Percentiles rank a stretch among this genome's conserved stretches.
These are phyloP conservation scores for Apamea anceps DNA, from an alignment of 2,888 invertebrate species.

Conservation along the genomic window DNA sequence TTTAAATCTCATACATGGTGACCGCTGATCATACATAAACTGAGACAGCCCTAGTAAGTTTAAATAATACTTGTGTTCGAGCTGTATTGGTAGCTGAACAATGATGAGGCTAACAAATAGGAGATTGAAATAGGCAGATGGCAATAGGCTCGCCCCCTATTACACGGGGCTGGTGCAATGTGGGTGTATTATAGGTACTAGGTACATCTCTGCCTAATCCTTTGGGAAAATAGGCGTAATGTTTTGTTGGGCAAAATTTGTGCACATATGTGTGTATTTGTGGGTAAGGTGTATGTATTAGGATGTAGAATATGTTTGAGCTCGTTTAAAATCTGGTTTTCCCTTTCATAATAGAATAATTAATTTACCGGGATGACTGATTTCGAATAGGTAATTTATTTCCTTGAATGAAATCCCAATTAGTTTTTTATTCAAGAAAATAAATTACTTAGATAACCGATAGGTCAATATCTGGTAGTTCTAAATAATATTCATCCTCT, in stretches of 20 bases:
- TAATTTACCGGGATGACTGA: constrained; percentile 27
- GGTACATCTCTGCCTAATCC: not conserved
- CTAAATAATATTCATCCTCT: not conserved
- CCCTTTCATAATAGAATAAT: constrained; percentile 16
- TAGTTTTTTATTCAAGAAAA: constrained; percentile 1
- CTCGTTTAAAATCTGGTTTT: constrained; percentile 19
- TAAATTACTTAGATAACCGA: not conserved
- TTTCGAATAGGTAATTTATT: constrained; percentile 17
- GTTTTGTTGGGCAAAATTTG: not conserved
- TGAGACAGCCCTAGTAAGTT: not conserved
- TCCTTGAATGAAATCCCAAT: constrained; percentile 37
- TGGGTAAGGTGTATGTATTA: too few relatives aligned
- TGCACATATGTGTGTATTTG: not conserved
- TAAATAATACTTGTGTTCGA: not conserved
- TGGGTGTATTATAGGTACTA: not conserved
- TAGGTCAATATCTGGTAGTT: not conserved
- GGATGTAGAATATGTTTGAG: too few relatives aligned
- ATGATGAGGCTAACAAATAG: not conserved
- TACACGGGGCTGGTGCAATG: not conserved
- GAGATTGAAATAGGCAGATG: not conserved
- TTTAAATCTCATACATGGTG: too few relatives aligned
- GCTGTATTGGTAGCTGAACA: not conserved
- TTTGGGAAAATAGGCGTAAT: not conserved
- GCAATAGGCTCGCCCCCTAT: not conserved
- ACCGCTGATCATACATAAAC: not conserved